Evolutionary conservation across 2,888 invertebrate genomes (phyloP).

Genomic region (Drosophila greeni): DNA sequence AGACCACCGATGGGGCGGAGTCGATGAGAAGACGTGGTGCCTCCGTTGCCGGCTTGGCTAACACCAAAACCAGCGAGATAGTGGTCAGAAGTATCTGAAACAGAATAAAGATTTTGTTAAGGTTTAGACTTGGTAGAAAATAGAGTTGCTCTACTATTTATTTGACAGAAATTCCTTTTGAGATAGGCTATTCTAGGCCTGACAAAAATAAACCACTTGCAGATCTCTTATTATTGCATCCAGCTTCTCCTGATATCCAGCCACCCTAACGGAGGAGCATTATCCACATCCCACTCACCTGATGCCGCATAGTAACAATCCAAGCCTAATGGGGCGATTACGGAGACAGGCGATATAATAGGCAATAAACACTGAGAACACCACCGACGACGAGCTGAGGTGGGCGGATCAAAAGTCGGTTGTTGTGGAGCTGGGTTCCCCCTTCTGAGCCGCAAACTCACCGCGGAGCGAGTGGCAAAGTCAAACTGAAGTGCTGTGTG

Average conservation of each 20-base stretch:
- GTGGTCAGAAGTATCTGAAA: slow-evolving; percentile 14
- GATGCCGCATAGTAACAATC: slow-evolving; percentile 51
- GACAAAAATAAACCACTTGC: background rate
- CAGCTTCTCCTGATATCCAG: background rate
- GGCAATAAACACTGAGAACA: slow-evolving; percentile 11
- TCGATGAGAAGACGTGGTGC: slow-evolving; percentile 63
- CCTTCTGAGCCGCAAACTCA: slow-evolving; percentile 34
- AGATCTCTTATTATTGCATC: background rate
- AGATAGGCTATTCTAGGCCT: too few species aligned
- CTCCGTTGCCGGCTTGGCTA: slow-evolving; percentile 43
- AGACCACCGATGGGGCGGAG: slow-evolving; percentile 72
- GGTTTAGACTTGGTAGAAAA: background rate
- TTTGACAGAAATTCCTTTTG: background rate
- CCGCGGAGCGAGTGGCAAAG: slow-evolving; percentile 65
- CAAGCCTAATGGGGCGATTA: slow-evolving; percentile 15
- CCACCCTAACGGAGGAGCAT: background rate
- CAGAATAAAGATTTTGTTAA: background rate
- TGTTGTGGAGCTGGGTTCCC: slow-evolving; percentile 11
- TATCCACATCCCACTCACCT: slow-evolving; percentile 47
- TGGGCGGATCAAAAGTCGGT: slow-evolving; percentile 25
- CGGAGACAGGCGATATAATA: slow-evolving; percentile 5
- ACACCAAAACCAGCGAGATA: slow-evolving; percentile 11
- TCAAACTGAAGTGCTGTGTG: slow-evolving; percentile 68
- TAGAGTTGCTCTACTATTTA: background rate
- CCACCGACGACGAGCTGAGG: slow-evolving; percentile 5